Conservation (phyloP, 2,113 vertebrate species). For the Phalacrocorax brasilianus region DNA sequence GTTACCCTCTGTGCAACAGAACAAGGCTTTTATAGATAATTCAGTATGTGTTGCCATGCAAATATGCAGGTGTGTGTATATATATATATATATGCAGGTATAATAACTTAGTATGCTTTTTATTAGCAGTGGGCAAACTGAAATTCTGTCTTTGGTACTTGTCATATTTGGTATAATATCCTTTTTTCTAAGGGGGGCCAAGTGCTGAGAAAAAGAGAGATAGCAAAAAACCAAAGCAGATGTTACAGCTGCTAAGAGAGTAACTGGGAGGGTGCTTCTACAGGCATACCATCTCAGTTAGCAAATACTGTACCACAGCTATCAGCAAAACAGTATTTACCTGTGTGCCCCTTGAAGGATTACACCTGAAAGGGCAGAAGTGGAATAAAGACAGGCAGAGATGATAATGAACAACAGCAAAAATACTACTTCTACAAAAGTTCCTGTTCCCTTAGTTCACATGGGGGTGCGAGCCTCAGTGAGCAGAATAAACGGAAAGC, state of each 20-base stretch:
- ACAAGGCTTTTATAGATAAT: neutral
- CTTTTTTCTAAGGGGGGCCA: neutral
- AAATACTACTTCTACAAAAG: neutral
- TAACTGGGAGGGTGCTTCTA: neutral
- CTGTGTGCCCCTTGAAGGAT: neutral
- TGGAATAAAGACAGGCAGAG: neutral
- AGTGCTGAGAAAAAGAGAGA: neutral
- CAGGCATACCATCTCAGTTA: neutral
- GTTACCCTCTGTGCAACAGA: neutral
- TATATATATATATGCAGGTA: neutral
- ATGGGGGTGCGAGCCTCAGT: rapidly evolving
- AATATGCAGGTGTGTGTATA: neutral
- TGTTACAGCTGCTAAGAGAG: neutral
- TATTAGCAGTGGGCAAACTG: neutral
- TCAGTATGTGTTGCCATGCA: neutral
- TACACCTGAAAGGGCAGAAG: neutral
- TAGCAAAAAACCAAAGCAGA: neutral
- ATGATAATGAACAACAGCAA: rapidly evolving
- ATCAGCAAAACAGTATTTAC: neutral
- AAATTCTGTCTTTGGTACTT: neutral
- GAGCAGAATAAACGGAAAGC: neutral
- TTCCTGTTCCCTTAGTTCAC: neutral
- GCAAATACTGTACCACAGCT: neutral
- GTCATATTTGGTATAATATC: neutral
- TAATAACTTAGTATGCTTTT: neutral